These are phyloP conservation scores for Meiosimyza platycephala DNA, from an alignment of 2,888 invertebrate species.

Conservation along the genomic window DNA sequence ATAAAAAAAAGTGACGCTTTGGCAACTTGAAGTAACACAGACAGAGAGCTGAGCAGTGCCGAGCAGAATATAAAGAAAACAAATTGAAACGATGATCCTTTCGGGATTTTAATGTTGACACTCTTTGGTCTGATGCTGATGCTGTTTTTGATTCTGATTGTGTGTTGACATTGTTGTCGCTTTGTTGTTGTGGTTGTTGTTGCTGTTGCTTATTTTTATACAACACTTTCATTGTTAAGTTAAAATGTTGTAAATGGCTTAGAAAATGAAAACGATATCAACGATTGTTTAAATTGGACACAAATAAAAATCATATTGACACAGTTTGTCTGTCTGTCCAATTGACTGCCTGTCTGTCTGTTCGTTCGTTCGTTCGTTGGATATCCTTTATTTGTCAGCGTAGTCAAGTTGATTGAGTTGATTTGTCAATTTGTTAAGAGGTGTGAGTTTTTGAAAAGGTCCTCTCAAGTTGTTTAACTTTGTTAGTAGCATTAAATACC, in stretches of 20 bases:
- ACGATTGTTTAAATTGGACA: conserved; percentile 54
- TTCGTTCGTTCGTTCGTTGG: neutral
- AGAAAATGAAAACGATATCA: conserved; percentile 53
- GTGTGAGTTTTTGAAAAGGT: neutral
- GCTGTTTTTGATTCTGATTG: conserved; percentile 17
- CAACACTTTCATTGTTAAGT: conserved; percentile 51
- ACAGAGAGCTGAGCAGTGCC: too few relatives aligned
- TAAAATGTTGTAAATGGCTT: conserved; percentile 63
- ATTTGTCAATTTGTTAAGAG: conserved; percentile 2
- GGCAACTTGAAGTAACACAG: too few relatives aligned
- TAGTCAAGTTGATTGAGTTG: conserved; percentile 22
- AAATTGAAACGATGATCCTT: conserved; percentile 62
- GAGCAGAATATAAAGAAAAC: conserved; percentile 19
- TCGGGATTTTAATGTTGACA: conserved; percentile 47
- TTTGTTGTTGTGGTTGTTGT: conserved; percentile 45
- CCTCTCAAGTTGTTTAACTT: too few relatives aligned
- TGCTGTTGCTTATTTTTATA: neutral
- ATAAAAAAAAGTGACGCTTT: neutral
- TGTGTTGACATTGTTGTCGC: conserved; percentile 53
- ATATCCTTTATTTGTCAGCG: too few relatives aligned
- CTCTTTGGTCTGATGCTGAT: conserved; percentile 31
- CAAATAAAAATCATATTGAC: conserved; percentile 62
- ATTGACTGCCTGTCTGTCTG: conserved; percentile 22
- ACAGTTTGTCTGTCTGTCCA: conserved; percentile 55
- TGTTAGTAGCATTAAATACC: too few relatives aligned